phyloP scores from a whole-genome alignment of 2,797 vertebrate genomes.

The Notoglanidium macrostoma region DNA sequence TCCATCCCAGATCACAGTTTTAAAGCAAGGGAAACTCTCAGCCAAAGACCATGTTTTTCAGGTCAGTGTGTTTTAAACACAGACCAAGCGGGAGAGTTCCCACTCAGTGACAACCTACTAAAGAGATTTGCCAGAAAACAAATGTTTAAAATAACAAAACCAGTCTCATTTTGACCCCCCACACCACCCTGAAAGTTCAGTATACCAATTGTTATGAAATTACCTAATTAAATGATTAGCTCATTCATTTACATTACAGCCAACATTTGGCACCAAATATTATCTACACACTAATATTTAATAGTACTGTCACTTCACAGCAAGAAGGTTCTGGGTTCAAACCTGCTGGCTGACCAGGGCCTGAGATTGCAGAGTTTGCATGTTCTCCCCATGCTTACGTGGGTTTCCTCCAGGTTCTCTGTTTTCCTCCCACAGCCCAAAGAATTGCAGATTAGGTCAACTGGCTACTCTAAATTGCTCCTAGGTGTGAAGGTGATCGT shows the following conservation, averaged over 20 bases:
- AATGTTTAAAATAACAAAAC: not conserved
- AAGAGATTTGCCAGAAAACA: not conserved
- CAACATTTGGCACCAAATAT: not conserved
- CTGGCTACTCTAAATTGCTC: no score
- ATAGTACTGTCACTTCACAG: no score
- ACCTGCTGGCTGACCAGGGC: no score
- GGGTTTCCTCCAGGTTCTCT: no score
- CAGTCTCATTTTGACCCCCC: not conserved
- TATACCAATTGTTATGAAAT: not conserved
- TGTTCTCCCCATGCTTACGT: no score
- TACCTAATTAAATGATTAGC: not conserved
- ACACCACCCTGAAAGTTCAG: not conserved
- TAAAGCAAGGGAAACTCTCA: not conserved
- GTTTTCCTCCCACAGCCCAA: no score
- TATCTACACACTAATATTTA: not conserved
- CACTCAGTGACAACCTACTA: not conserved
- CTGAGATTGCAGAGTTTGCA: no score
- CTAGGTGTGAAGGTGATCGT: no score
- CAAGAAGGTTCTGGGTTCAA: no score
- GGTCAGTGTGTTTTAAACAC: not conserved
- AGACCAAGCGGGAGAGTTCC: not conserved
- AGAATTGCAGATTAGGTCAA: no score
- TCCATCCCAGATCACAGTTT: not conserved
- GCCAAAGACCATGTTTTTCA: not conserved
- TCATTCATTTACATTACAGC: not conserved